A percentile compares a stretch with the other conserved stretches of the same genome.
Evolutionary conservation across 2,797 vertebrate genomes (phyloP).

Genomic region (Syngnathus acus): DNA sequence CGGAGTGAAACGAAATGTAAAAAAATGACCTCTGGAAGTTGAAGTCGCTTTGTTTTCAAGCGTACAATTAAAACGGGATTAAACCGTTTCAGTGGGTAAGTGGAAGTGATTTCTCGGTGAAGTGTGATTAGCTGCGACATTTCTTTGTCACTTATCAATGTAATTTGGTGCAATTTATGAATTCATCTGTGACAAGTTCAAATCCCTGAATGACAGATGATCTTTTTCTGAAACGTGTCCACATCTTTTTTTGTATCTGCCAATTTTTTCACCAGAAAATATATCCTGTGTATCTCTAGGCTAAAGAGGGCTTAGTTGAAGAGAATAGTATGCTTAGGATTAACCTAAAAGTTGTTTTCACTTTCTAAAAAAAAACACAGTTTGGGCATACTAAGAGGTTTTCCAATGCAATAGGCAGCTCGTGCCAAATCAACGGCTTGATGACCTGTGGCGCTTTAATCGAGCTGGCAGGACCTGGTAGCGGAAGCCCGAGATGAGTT

Average conservation of each 20-base stretch:
- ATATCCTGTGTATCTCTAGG: background rate
- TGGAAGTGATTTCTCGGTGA: background rate
- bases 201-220: background rate
- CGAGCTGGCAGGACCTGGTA: conserved; percentile 39
- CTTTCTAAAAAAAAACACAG: conserved; percentile 5
- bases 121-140: background rate
- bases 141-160: background rate
- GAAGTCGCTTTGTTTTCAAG: background rate
- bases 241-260: no score
- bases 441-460: conserved; percentile 52
- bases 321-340: background rate
- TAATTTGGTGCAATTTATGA: background rate
- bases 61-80: no score
- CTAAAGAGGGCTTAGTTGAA: background rate
- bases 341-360: background rate
- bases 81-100: background rate
- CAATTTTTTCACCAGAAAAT: no score
- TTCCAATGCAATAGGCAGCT: conserved; percentile 12
- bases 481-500: conserved; percentile 34
- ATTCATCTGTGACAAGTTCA: background rate
- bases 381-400: conserved; percentile 9
- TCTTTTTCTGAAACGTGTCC: no score
- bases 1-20: conserved; percentile 9
- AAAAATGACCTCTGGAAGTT: background rate
- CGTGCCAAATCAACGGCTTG: conserved; percentile 43